phyloP scores from a whole-genome alignment of 2,113 vertebrate genomes.

The Mohoua ochrocephala region DNA sequence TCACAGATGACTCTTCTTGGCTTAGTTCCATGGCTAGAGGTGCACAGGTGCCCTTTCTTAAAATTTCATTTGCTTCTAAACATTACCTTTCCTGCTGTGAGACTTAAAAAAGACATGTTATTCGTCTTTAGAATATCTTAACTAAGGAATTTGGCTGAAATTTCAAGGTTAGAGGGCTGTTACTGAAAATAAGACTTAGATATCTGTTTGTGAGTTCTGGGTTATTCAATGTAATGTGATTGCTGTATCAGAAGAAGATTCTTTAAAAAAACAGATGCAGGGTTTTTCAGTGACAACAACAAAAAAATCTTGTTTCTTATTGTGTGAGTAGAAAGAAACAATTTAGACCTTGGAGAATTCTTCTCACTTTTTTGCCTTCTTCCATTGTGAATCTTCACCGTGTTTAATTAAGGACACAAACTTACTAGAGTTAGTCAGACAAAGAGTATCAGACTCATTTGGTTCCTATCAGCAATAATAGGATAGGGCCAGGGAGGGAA shows the following conservation, averaged over 20 bases:
- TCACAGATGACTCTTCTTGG: not conserved
- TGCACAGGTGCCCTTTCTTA: not conserved
- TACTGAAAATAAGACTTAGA: not conserved
- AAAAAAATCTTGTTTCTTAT: not conserved
- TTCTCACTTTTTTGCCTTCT: not conserved
- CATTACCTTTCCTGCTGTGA: not conserved
- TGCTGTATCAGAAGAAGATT: not conserved
- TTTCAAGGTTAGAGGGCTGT: not conserved
- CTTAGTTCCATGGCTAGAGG: not conserved
- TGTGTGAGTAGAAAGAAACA: not conserved
- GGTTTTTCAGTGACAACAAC: not conserved
- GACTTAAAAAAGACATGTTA: not conserved
- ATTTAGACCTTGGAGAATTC: not conserved
- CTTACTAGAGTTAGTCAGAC: not conserved
- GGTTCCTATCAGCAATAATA: not conserved
- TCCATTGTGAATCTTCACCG: not conserved
- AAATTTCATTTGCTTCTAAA: not conserved
- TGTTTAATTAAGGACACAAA: not conserved
- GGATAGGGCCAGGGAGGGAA: not conserved
- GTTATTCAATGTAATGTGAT: not conserved
- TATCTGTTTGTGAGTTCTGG: not conserved
- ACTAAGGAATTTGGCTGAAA: not conserved
- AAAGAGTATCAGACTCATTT: not conserved
- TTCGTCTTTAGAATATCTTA: constrained; percentile 9
- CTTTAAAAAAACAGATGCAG: not conserved